A percentile compares a stretch with the other conserved stretches of the same genome.
These are phyloP conservation scores for Octomys mimax DNA, from an alignment of 2,797 vertebrate species.

Conservation along the genomic window DNA sequence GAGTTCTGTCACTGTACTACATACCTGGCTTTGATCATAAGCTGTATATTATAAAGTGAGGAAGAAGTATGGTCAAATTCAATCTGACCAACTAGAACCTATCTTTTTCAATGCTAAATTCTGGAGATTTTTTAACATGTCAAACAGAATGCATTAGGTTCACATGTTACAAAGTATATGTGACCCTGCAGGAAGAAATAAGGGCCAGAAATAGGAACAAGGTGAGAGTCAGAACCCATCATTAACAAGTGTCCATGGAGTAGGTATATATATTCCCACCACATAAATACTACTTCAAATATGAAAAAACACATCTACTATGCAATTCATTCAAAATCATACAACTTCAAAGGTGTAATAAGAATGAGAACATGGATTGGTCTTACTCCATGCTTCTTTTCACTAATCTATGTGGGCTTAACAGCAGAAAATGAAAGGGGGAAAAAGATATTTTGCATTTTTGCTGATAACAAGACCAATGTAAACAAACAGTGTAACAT, in stretches of 20 bases:
- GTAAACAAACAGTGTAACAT: background rate
- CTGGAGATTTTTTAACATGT: background rate
- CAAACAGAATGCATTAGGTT: background rate
- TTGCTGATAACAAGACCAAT: background rate
- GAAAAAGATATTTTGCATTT: background rate
- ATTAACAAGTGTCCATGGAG: background rate
- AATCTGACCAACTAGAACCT: background rate
- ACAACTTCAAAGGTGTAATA: background rate
- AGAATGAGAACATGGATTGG: background rate
- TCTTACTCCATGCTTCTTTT: constrained; percentile 41
- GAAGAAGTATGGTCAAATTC: constrained; percentile 43
- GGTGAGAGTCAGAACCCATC: background rate
- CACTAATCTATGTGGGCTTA: background rate
- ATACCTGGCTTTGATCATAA: background rate
- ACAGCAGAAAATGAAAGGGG: background rate
- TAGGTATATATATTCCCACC: background rate
- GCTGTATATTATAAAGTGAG: background rate
- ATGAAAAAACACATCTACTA: constrained; percentile 7
- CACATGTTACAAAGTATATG: background rate
- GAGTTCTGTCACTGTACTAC: background rate
- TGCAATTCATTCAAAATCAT: constrained; percentile 33
- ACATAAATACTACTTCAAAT: background rate
- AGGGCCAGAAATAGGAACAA: background rate
- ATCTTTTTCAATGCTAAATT: background rate
- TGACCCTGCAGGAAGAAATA: background rate